A percentile compares a stretch with the other conserved stretches of the same genome.
These are phyloP conservation scores for Atethmia centrago DNA, from an alignment of 2,888 invertebrate genomes.

Conservation along the genomic window DNA sequence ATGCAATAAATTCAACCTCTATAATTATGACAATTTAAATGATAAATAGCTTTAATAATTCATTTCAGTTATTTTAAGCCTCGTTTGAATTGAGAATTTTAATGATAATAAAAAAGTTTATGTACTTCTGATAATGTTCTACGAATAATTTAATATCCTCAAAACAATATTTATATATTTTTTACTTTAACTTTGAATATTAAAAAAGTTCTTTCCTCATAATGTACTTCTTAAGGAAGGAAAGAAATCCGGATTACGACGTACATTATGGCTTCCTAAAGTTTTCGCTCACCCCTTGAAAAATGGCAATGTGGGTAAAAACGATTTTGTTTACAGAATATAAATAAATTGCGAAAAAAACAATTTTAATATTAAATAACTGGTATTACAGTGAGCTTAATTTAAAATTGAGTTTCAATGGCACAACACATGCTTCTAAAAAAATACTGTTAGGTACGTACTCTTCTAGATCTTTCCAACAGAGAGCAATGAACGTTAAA, in stretches of 20 bases:
- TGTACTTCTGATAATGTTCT: not conserved
- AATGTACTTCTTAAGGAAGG: slow-evolving; percentile 15
- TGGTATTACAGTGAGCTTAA: not conserved
- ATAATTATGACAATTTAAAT: slow-evolving; percentile 64
- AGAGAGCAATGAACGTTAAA: not conserved
- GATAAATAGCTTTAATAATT: slow-evolving; percentile 59
- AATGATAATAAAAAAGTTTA: not conserved
- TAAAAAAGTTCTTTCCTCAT: slow-evolving; percentile 48
- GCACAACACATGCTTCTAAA: not conserved
- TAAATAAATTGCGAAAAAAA: not conserved
- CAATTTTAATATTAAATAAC: not conserved
- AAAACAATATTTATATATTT: slow-evolving; percentile 18
- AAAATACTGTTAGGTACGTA: not conserved
- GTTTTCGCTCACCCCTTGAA: slow-evolving; percentile 21
- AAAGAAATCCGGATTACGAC: slow-evolving; percentile 42
- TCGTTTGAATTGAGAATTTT: slow-evolving; percentile 7
- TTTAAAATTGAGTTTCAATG: not conserved
- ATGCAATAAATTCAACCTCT: slow-evolving; percentile 56
- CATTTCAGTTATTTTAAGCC: slow-evolving; percentile 13
- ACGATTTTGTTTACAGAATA: too few relatives aligned
- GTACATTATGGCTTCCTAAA: slow-evolving; percentile 39
- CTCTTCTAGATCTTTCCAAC: not conserved
- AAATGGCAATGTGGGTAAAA: slow-evolving; percentile 1
- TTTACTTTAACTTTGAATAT: slow-evolving; percentile 19
- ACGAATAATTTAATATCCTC: not conserved